Evolutionary conservation across 2,888 invertebrate species (phyloP), one percentile per base, ranked within the genome.

Genomic region (Scaptomyza cyrtandrae): DNA sequence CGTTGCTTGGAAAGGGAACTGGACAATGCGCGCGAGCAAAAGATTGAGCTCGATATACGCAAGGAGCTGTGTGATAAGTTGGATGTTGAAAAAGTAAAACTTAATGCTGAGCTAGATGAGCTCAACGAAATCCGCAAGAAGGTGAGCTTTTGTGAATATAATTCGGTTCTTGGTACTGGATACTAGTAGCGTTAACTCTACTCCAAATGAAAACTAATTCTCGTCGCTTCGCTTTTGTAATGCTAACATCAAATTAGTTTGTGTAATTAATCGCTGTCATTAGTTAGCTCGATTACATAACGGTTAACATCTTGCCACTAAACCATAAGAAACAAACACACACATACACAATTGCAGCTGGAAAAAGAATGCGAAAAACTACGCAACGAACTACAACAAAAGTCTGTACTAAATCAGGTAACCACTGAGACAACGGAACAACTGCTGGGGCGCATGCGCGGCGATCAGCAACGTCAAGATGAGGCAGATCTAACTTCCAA

Each of bases 71-170:
- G 94, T 78, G 92, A 93, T 86, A 93, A 94, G 92, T 86, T 96
- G 88, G 94, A 96, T 91, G 93, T 93, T 90, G 93, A 96, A 92
- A 94, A 95, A 89, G 94, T 95, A 83, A 93, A 93, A 90, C 90
- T 95, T 1, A 91, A 93, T 75, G 92, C 93, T n/a, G 94, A 94
- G 70, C 85, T 94, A 0, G 91, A 92, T 13, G 93, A 94, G 63
- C 92, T 93, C 64, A 93, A 93, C 41, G 91, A 83, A 62, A 78
- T 79, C 33, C 86, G 79, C 35, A 74, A 78, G 27, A 90, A 90
- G 86, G 90, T 90, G 66, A 79, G 68, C 53, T 62, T 64, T 7
- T 45, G 39, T 19, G 45, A 19, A 13, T 45, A 13, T 52, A 46
- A 52, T 48, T 53, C 37, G 7, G 35, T 5, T n/a, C 9, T 19